Evolutionary conservation across 2,797 vertebrate genomes (phyloP), one percentile per base, ranked within the genome.

Genomic region (Xyrichtys novacula): DNA sequence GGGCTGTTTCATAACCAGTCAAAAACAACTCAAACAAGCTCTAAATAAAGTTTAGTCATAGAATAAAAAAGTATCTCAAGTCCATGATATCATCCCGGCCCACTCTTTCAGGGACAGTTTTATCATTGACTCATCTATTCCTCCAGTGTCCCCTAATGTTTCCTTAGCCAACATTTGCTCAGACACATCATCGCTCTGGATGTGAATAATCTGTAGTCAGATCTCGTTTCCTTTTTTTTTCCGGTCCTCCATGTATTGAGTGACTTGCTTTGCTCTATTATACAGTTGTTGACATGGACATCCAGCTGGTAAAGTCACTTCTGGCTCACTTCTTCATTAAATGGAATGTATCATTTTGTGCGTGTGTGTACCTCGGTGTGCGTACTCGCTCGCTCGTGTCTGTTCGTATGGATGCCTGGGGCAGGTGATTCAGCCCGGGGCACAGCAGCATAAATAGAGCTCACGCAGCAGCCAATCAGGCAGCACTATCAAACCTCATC

Each of bases 391-490:
- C 84, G 77, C 80, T 77, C 80, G 76, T 85, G 80, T 86, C 86
- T 85, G 75, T 85, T 89, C 79, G 78, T 80, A 80, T 32, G 75
- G 74, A 71, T 74, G 91, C 91, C 90, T 57, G 77, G 72, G 88
- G 91, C 87, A 84, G 90, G 90, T 90, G 85, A 87, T 91, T 89
- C 86, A 85, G 90, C 90, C 91, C 22, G 74, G 76, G 88, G 90
- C 91, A n/a, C 72, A 72, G 76, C 82, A 80, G 89, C 84, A 89
- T 85, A 91, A 90, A 88, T 78, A 87, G 80, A 88, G 77, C 80
- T 81, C 80, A 57, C 19, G 38, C 72, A 76, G 78, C 72, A 90
- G 89, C 88, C 88, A 91, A 91, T 91, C 82, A 88, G 87, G 67
- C 54, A 17, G 69, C 16, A 78, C 84, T 85, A 90, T 88, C 78